Base-by-base conservation (phyloP, 2,797 vertebrate species). In the Galaxias olidus region DNA sequence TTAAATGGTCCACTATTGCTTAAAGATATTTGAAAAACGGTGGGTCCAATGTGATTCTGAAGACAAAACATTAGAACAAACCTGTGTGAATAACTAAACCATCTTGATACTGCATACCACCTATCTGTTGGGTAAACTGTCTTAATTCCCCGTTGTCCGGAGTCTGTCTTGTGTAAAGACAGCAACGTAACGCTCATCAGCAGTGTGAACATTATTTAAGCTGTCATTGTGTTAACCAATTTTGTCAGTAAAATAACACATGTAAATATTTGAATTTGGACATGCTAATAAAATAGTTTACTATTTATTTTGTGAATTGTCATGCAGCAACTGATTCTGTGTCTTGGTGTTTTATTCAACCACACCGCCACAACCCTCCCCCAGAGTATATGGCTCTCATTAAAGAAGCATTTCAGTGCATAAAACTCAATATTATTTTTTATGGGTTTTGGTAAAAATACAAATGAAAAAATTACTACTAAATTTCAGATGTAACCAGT, bases 271-370 rank as follows among this genome's bases (percentile, higher is more conserved):
- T 90, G 87, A 91, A 81, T 75, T 84, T 72, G 78, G 85, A 80
- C 65, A 82, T 88, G 90, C 92, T 87, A 93, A 93, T 95, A 94
- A 93, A 93, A 90, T 88, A 92, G 90, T 93, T 94, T 93, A 90
- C 86, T 92, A 90, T 94, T 94, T 94, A 80, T 84, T 89, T 84
- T 71, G 87, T 90, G 85, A 68, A 77, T 81, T 90, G 89, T 91
- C 83, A 90, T 93, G 83, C 89, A 91, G 86, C 83, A 92, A 89
- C 77, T 85, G 76, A 86, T 88, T 90, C 75, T 75, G 84, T 89
- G 82, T 91, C 84, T 75, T 68, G 63, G 77, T 90, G 72, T 76
- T 90, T 91, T 91, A 42, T 91, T 90, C 2, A 30, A 3, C 72
- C 9, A 10, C 18, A 46, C n/a, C 18, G 13, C 4, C 18, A 40